These are phyloP conservation scores for Paratrypauchen microcephalus DNA, from an alignment of 2,797 vertebrate species.

Conservation along the genomic window DNA sequence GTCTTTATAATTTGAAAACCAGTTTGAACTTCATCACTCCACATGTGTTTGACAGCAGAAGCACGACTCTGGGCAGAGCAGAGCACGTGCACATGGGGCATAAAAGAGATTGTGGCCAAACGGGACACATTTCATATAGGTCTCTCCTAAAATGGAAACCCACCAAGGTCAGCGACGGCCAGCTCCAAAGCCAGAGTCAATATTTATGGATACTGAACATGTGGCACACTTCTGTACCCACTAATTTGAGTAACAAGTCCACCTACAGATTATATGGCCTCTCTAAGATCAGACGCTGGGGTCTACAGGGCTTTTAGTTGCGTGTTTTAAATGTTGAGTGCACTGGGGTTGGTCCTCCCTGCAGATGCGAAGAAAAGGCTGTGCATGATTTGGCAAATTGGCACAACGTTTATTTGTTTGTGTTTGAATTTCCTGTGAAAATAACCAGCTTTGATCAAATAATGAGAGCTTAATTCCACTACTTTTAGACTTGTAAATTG, in stretches of 20 bases:
- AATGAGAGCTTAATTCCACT: conserved; percentile 10
- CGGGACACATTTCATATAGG: conserved; percentile 71
- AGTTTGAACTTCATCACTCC: conserved; percentile 65
- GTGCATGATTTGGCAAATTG: conserved; percentile 60
- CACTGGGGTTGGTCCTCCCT: conserved; percentile 53
- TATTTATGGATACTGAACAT: conserved; percentile 89
- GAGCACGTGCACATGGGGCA: conserved; percentile 52
- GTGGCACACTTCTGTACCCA: conserved; percentile 87
- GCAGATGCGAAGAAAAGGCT: conserved; percentile 38
- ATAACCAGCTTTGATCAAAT: conserved; percentile 50
- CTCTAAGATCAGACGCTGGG: conserved; percentile 70
- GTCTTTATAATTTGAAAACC: conserved; percentile 65
- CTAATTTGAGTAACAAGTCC: conserved; percentile 84
- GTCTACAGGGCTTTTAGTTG: conserved; percentile 50
- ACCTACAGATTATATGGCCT: conserved; percentile 84
- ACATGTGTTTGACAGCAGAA: conserved; percentile 76
- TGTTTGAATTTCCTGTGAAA: conserved; percentile 63
- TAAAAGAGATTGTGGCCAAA: conserved; percentile 68
- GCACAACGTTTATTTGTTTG: conserved; percentile 64
- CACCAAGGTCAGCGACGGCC: conserved; percentile 87
- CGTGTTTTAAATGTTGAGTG: conserved; percentile 59
- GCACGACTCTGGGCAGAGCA: conserved; percentile 50
- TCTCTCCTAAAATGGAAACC: conserved; percentile 83
- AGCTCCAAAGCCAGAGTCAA: conserved; percentile 88
- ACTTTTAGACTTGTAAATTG: conserved; percentile 34